Conservation (phyloP, 2,797 vertebrate species). For the Selene dorsalis region DNA sequence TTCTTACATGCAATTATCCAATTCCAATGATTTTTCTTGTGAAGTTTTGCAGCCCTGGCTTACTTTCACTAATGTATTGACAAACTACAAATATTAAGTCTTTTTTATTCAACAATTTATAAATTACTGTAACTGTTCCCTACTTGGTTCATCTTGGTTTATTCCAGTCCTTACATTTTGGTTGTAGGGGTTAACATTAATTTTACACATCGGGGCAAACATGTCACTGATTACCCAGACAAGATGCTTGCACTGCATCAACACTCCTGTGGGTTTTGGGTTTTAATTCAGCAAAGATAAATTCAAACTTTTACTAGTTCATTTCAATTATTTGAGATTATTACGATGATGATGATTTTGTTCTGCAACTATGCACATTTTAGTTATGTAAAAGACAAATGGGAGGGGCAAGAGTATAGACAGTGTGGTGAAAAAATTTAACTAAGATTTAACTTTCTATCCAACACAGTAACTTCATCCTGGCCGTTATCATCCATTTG, state of each 20-base stretch:
- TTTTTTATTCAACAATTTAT: no score
- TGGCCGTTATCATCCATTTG: no score
- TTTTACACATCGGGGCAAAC: neutral
- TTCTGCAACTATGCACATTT: neutral
- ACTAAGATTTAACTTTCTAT: neutral
- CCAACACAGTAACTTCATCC: no score
- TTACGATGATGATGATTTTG: neutral
- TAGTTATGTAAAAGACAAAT: neutral
- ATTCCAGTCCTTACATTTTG: no score
- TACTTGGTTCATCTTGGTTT: no score
- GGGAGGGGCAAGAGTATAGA: neutral
- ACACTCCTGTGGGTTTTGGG: neutral
- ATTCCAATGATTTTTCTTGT: neutral
- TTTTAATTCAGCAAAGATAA: neutral
- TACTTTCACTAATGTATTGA: neutral
- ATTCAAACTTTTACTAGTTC: neutral
- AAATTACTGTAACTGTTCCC: no score
- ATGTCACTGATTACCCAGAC: neutral
- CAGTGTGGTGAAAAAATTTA: conserved; percentile 1
- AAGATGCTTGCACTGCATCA: neutral
- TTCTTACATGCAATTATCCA: conserved; percentile 6
- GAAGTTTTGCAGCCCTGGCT: neutral
- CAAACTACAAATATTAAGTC: no score
- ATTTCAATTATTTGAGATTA: neutral
- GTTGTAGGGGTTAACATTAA: neutral